A percentile compares a stretch with the other conserved stretches of the same genome.
Conservation (phyloP, 2,113 vertebrate species). For the Colaptes auratus region DNA sequence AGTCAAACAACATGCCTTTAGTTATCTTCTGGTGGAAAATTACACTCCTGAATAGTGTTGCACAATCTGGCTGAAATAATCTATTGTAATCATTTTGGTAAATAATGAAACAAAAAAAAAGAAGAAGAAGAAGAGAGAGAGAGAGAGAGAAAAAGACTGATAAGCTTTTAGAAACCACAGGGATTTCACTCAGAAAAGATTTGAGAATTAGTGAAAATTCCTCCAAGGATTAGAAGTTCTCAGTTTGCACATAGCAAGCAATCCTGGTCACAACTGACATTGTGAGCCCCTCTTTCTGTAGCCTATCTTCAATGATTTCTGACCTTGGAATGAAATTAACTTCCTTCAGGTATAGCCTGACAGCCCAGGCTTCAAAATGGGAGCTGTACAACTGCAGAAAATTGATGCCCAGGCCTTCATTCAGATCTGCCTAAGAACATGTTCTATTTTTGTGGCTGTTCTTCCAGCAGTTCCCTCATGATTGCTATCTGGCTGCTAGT, state of each 20-base stretch:
- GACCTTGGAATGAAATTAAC: background rate
- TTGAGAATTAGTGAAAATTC: background rate
- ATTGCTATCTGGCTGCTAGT: background rate
- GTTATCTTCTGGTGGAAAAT: slow-evolving; percentile 3
- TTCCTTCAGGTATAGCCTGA: background rate
- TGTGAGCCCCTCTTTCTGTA: background rate
- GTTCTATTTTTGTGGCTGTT: background rate
- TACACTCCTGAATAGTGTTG: background rate
- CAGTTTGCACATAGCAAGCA: background rate
- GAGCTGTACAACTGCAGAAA: background rate
- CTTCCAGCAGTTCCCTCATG: background rate
- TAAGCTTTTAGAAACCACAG: background rate
- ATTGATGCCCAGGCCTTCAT: background rate
- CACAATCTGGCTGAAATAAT: background rate
- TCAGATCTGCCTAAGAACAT: rapidly evolving
- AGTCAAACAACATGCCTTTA: background rate
- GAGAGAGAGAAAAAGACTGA: background rate
- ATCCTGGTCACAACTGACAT: background rate
- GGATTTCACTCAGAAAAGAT: background rate
- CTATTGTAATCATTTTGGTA: background rate
- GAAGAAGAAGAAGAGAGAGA: no score
- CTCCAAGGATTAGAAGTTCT: background rate
- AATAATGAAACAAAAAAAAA: background rate
- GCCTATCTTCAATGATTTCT: background rate
- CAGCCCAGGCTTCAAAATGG: background rate